phyloP scores from a whole-genome alignment of 1,140 invertebrate genomes.

The Tetranychus cinnabarinus region DNA sequence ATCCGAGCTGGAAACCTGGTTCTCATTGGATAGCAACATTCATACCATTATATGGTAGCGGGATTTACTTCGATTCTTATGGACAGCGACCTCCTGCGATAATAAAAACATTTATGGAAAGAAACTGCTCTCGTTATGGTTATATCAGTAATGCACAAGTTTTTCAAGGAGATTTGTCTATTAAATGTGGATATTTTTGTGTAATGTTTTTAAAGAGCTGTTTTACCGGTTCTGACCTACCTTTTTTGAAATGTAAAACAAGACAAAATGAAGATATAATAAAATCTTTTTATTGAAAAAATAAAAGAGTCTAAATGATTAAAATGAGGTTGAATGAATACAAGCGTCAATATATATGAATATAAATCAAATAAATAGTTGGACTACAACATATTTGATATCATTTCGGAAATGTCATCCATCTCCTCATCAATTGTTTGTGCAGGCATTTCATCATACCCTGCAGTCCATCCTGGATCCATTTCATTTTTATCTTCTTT shows the following conservation, averaged over 20 bases:
- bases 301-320: too few relatives aligned
- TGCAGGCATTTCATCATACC: too few relatives aligned
- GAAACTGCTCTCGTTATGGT: neutral
- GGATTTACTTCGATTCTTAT: neutral
- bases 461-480: too few relatives aligned
- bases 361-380: too few relatives aligned
- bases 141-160: neutral
- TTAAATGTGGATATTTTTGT: neutral
- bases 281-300: neutral
- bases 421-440: too few relatives aligned
- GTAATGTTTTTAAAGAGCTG: neutral
- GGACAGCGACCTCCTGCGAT: neutral
- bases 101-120: neutral
- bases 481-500: too few relatives aligned
- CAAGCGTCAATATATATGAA: too few relatives aligned
- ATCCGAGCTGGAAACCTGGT: neutral
- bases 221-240: neutral
- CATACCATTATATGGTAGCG: neutral
- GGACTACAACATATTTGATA: too few relatives aligned
- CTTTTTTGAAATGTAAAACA: neutral
- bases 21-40: neutral
- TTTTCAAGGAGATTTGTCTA: neutral
- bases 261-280: neutral
- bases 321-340: too few relatives aligned
- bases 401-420: too few relatives aligned